A percentile compares a stretch with the other conserved stretches of the same genome.
Conservation (phyloP, 2,888 invertebrate genomes). For the Polyommatus iphigenia region DNA sequence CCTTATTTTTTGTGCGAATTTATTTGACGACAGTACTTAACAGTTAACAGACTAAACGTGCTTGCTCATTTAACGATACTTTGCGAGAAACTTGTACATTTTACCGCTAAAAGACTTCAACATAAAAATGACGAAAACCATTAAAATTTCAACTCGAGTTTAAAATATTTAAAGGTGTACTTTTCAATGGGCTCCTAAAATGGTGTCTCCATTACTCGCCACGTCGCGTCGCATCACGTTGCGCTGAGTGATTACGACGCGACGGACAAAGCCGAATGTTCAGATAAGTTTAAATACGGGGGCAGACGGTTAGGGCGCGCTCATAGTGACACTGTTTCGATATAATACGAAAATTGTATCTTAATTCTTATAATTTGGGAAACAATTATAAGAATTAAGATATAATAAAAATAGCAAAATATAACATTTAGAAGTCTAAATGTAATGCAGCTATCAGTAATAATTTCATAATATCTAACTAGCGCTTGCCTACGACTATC, state of each 20-base stretch:
- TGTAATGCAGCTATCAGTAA: too few relatives aligned
- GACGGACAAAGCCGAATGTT: slow-evolving; percentile 70
- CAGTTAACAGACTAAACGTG: neutral
- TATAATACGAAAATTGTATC: too few relatives aligned
- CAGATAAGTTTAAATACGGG: slow-evolving; percentile 71
- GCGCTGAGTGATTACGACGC: slow-evolving; percentile 75
- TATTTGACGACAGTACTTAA: neutral
- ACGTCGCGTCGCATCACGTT: slow-evolving; percentile 25
- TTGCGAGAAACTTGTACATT: neutral
- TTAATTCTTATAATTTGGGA: too few relatives aligned
- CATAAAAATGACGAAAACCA: slow-evolving; percentile 22
- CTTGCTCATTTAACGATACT: neutral
- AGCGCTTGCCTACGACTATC: too few relatives aligned
- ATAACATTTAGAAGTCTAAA: too few relatives aligned
- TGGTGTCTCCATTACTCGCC: slow-evolving; percentile 39
- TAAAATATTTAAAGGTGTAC: slow-evolving; percentile 53
- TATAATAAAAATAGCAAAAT: too few relatives aligned
- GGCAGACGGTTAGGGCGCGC: neutral
- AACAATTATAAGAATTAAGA: too few relatives aligned
- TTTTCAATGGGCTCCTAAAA: slow-evolving; percentile 39
- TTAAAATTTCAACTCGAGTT: slow-evolving; percentile 26
- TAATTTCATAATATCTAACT: too few relatives aligned
- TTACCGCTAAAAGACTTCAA: neutral
- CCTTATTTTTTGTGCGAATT: neutral
- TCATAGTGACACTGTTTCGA: neutral